Evolutionary conservation across 2,888 invertebrate species (phyloP), one percentile per base, ranked within the genome.

Genomic region (Maniola hyperantus): DNA sequence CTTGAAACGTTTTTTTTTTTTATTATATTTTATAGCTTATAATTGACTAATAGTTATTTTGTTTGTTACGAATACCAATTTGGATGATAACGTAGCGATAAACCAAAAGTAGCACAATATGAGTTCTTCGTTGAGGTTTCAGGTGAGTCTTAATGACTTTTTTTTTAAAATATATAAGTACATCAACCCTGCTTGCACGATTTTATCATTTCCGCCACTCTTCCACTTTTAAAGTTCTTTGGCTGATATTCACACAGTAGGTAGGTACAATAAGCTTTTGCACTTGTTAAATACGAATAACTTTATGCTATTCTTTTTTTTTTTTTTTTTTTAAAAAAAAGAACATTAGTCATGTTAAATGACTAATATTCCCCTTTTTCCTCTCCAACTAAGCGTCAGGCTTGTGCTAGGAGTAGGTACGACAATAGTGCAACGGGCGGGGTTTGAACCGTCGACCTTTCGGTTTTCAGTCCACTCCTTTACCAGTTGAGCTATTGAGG

Each of bases 71-170:
- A 75, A 68, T 70, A 70, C 72, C 13, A 46, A 36, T 34, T 72
- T 79, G 80, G 69, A 83, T 83, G 82, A 71, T 73, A 81, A 81
- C 73, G 76, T 86, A 88, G 79, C 77, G 65, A 77, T 75, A 75
- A 74, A 46, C 34, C 34, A 13, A 11, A 64, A 66, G 36, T 64
- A 63, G 57, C 58, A 73, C 74, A 69, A 64, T 64, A 90, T 89
- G 89, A 80, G 74, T 71, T 75, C 80, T 72, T 79, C 84, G 67
- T 77, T 79, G 79, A 86, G 84, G 76, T 81, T 88, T 79, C 88
- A 88, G 85, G 90, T 89, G 76, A 68, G 81, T 71, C 65, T 26
- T 51, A n/a, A 5, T 13, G 7, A 33, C 36, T n/a, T 26, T 18
- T 20, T 34, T 15, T 34, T n/a, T 1, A 13, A 18, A 20, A 10